phyloP scores from a whole-genome alignment of 2,888 invertebrate genomes.

The Philhelius pedissequus region DNA sequence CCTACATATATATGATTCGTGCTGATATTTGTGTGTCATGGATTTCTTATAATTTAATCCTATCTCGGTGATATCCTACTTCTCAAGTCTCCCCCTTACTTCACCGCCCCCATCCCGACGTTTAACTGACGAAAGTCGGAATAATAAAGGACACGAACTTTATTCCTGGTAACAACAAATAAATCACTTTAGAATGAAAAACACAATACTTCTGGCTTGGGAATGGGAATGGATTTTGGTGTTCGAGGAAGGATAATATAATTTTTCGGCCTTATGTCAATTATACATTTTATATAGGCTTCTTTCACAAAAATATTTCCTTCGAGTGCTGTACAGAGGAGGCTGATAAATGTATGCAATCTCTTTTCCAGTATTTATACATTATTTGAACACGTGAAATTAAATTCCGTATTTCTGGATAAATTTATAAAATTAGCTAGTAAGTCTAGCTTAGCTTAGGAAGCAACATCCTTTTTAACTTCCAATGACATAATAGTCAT shows the following conservation, averaged over 20 bases:
- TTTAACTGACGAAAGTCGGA: constrained; percentile 53
- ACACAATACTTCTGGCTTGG: constrained; percentile 18
- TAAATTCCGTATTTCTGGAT: no score
- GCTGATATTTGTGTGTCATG: constrained; percentile 44
- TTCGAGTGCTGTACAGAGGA: no score
- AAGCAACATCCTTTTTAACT: no score
- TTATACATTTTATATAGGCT: background rate
- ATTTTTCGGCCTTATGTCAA: background rate
- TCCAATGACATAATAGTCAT: no score
- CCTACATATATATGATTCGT: constrained; percentile 33
- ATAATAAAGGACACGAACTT: constrained; percentile 44
- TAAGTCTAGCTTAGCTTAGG: no score
- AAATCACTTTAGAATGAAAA: constrained; percentile 57
- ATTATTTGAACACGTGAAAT: no score
- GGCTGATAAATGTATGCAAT: no score
- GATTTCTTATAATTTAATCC: constrained; percentile 64
- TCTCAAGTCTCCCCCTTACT: background rate
- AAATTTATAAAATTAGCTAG: no score
- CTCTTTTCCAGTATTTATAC: no score
- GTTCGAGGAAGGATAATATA: background rate
- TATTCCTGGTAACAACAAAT: constrained; percentile 61
- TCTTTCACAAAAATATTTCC: background rate
- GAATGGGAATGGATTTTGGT: background rate
- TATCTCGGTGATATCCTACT: constrained; percentile 23
- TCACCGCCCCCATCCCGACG: background rate